These are phyloP conservation scores for Hippolais icterina DNA, from an alignment of 2,113 vertebrate species.

Conservation along the genomic window DNA sequence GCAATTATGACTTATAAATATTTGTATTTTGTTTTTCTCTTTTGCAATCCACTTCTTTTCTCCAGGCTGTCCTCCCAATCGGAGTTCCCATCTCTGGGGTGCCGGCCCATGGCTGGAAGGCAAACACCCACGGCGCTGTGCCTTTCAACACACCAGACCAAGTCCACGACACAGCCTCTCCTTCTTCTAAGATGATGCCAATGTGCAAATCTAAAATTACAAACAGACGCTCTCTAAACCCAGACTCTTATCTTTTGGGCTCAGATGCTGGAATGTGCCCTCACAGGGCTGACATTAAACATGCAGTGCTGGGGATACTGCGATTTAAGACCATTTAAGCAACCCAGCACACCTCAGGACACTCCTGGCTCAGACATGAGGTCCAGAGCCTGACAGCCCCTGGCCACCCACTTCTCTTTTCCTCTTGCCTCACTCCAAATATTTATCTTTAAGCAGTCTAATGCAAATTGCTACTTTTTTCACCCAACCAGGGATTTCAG, in stretches of 20 bases:
- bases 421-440: background rate
- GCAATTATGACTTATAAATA: conserved; percentile 56
- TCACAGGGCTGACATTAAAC: conserved; percentile 1
- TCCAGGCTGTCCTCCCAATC: background rate
- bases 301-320: background rate
- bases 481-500: background rate
- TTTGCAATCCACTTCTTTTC: background rate
- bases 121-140: background rate
- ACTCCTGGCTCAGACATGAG: background rate
- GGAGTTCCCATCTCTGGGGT: background rate
- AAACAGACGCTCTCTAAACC: background rate
- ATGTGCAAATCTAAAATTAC: background rate
- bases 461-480: background rate
- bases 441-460: background rate
- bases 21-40: conserved; percentile 56
- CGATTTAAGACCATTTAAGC: background rate
- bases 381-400: background rate
- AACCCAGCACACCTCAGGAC: background rate
- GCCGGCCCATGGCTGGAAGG: background rate
- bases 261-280: conserved; percentile 21
- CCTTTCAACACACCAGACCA: background rate
- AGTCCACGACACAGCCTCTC: background rate
- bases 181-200: background rate
- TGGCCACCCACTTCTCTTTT: background rate
- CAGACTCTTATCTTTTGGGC: conserved; percentile 17